phyloP scores from a whole-genome alignment of 2,888 invertebrate genomes.

The Lepidocyrtinus sp. region DNA sequence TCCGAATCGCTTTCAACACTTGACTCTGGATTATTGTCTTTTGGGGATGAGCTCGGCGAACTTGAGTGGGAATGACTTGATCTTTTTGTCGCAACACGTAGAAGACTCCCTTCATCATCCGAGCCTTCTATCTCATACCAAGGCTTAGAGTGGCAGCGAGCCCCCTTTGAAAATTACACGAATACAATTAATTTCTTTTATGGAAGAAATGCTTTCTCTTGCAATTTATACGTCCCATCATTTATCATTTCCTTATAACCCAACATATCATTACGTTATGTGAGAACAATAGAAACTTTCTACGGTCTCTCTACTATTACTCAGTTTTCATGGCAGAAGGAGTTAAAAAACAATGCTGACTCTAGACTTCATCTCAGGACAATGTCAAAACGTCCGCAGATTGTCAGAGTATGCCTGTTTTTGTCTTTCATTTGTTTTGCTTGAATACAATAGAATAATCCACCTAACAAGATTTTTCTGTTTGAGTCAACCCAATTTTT shows the following conservation, averaged over 20 bases:
- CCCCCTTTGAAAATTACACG: slow-evolving; percentile 12
- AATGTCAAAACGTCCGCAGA: too few relatives aligned
- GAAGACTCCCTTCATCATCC: slow-evolving; percentile 67
- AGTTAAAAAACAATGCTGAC: not conserved
- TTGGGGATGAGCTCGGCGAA: slow-evolving; percentile 19
- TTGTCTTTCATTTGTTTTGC: too few relatives aligned
- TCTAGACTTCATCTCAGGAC: too few relatives aligned
- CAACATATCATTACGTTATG: too few relatives aligned
- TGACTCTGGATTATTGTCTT: slow-evolving; percentile 5
- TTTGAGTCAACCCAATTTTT: too few relatives aligned
- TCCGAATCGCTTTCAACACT: slow-evolving; percentile 38
- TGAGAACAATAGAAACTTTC: not conserved
- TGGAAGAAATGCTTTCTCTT: not conserved
- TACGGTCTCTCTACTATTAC: not conserved
- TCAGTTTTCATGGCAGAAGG: slow-evolving; percentile 1
- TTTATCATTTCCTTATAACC: not conserved
- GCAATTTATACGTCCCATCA: not conserved
- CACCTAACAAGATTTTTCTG: too few relatives aligned
- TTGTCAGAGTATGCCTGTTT: too few relatives aligned
- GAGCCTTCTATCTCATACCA: slow-evolving; percentile 70
- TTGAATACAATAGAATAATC: not conserved
- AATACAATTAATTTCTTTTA: not conserved
- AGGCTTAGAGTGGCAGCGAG: slow-evolving; percentile 61
- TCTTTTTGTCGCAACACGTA: slow-evolving; percentile 57
- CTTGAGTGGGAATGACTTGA: slow-evolving; percentile 49